phyloP scores from a whole-genome alignment of 2,113 vertebrate species.

The Esox niger region DNA sequence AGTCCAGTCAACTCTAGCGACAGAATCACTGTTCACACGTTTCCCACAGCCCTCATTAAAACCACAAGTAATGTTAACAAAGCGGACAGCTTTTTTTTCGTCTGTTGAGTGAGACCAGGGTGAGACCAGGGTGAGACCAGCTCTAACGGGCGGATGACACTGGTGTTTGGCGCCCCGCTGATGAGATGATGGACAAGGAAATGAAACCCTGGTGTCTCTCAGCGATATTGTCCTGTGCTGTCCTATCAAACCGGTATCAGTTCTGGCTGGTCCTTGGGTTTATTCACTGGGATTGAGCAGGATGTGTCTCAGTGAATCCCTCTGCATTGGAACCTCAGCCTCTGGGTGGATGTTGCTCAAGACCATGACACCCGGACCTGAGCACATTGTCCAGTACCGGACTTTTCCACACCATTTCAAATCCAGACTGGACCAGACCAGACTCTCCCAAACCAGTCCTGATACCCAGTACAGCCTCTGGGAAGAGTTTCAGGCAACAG shows the following conservation, averaged over 20 bases:
- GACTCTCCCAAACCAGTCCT: too few species aligned
- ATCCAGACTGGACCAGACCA: too few species aligned
- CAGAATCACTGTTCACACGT: slow-evolving; percentile 56
- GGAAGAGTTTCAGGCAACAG: neutral
- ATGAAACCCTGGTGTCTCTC: neutral
- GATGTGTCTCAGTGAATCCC: neutral
- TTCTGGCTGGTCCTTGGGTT: neutral
- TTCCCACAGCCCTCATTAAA: neutral
- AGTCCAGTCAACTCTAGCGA: slow-evolving; percentile 55
- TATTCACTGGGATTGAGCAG: neutral
- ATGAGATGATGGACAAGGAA: slow-evolving; percentile 33
- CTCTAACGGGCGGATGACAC: slow-evolving; percentile 22
- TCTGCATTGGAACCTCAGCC: neutral
- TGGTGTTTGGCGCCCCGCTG: slow-evolving; percentile 40
- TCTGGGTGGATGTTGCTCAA: neutral
- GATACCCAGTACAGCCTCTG: neutral
- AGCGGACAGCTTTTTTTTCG: neutral
- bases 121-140: neutral
- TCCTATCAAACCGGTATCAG: neutral
- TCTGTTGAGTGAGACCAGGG: neutral
- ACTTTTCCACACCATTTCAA: too few species aligned
- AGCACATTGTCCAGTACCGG: neutral
- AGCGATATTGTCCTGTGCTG: neutral
- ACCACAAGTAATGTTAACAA: neutral
- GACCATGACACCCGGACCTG: neutral